Evolutionary conservation across 2,797 vertebrate species (phyloP), one percentile per base, ranked within the genome.

Genomic region (Balearica regulorum): DNA sequence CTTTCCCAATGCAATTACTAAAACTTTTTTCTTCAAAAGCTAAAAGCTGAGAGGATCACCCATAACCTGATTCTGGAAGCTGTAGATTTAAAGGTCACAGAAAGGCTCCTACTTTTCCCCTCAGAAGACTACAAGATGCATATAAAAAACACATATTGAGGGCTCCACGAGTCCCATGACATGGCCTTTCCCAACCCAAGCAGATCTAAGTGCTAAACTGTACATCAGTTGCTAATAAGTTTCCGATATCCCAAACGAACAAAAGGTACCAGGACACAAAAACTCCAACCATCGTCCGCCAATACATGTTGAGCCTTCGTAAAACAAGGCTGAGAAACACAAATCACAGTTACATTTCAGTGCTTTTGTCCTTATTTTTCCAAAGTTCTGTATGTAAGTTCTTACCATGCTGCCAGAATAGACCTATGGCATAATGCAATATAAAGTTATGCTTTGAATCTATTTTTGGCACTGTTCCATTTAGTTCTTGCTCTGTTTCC

Each of bases 381-480:
- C 46, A 62, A 29, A 28, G 16, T 55, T 85, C 20, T 55, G 44
- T 33, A 57, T 25, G 13, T 20, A 83, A 64, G 13, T 57, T 83
- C 54, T 83, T 65, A 75, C n/a, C 18, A 8, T 13, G 20, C 41
- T 70, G 48, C 61, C 72, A 79, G 76, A 87, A 64, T 11, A 85
- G 87, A 88, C 62, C 53, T 79, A 46, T 73, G 89, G 76, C 70
- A 88, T 64, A 83, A 83, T 10, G 0, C 35, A 88, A 82, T 55
- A 43, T 46, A 72, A 95, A 92, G 76, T 89, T 95, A 77, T 43
- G 25, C 46, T 94, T 86, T 72, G 44, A 91, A 87, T 87, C 49
- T 88, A 19, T 61, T 88, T 92, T 89, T 97, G 93, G 76, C 72
- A 55, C 18, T 69, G 65, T 81, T 94, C 87, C 90, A 79, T 70